Conservation (phyloP, 2,888 invertebrate genomes). For the Tetragonula carbonaria region DNA sequence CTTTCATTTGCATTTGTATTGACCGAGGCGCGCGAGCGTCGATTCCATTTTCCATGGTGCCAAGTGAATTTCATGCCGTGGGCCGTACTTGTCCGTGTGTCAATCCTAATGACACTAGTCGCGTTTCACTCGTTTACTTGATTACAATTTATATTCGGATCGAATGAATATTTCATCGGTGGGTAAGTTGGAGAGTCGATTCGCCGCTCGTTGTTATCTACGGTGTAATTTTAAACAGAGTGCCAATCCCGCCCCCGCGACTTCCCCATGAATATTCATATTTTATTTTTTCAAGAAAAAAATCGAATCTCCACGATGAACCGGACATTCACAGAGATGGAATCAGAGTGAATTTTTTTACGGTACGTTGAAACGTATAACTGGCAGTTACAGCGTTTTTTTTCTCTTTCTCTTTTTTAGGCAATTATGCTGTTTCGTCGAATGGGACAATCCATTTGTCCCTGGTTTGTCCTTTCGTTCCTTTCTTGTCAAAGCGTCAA, state of each 20-base stretch:
- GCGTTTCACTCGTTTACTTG: neutral
- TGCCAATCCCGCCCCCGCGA: neutral
- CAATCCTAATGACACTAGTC: conserved; percentile 10
- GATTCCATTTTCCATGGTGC: conserved; percentile 26
- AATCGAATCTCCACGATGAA: neutral
- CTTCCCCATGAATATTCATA: neutral
- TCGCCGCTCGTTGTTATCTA: neutral
- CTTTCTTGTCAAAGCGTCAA: neutral
- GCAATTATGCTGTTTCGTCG: conserved; percentile 10
- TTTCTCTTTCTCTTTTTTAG: too few relatives aligned
- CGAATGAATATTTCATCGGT: conserved; percentile 2
- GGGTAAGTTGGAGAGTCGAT: neutral
- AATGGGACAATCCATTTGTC: neutral
- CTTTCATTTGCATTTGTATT: conserved; percentile 37
- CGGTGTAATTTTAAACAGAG: neutral
- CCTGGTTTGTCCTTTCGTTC: neutral
- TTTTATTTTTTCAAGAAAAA: neutral
- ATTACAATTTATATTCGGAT: conserved; percentile 12
- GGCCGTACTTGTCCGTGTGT: conserved; percentile 1
- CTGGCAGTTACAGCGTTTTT: neutral
- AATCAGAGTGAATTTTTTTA: neutral
- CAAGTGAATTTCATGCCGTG: conserved; percentile 32
- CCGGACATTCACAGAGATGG: too few relatives aligned
- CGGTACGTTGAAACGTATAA: neutral
- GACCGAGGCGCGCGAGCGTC: conserved; percentile 15